Base-by-base conservation (phyloP, 1,140 invertebrate species). In the Copidosoma floridanum region DNA sequence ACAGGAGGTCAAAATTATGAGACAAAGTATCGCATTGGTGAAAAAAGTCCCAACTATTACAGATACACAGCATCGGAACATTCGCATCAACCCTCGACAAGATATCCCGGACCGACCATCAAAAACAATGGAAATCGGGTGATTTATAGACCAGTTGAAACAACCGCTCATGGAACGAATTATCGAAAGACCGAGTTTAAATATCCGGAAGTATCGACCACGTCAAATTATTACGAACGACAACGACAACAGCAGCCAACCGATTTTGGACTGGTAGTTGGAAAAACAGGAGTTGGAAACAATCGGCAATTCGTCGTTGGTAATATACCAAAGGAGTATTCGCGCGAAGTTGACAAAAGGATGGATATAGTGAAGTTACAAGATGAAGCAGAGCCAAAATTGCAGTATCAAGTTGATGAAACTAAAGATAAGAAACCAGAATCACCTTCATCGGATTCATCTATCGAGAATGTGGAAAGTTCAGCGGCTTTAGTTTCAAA, bases 291-390 rank as follows among this genome's bases (percentile, higher is more conserved):
- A 29, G 51, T 58, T 6, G 35, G 23, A 38, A 68, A 66, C 4
- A 74, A 80, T 57, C 69, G 74, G 2, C 73, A 79, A 50, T 80
- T 80, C 59, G 78, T 79, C 0, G 77, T 80, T 0, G 77, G 77
- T 5, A 80, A 65, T 44, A 57, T 81, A 2, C 71, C 78, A 0
- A 78, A 80, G 24, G 78, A 78, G 18, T 78, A 77, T 32, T 54
- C 69, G 4, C 69, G 59, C 21, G 64, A 71, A 2, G 61, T 10
- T 16, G 48, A 62, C 12, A 62, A 53, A 14, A 5, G 3, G 24
- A 3, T 11, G 1, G 55, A 53, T 1, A 3, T 35, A 4, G 2
- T 57, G n/a, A 41, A 6, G 5, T 16, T 46, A 16, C 27, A 56
- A n/a, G 37, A 56, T n/a, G 37, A 62, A 16, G 16, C 23, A 43